phyloP scores from a whole-genome alignment of 30 jellyfish, hydroid and myxozoan genomes.

The Calvadosia cruxmelitensis region DNA sequence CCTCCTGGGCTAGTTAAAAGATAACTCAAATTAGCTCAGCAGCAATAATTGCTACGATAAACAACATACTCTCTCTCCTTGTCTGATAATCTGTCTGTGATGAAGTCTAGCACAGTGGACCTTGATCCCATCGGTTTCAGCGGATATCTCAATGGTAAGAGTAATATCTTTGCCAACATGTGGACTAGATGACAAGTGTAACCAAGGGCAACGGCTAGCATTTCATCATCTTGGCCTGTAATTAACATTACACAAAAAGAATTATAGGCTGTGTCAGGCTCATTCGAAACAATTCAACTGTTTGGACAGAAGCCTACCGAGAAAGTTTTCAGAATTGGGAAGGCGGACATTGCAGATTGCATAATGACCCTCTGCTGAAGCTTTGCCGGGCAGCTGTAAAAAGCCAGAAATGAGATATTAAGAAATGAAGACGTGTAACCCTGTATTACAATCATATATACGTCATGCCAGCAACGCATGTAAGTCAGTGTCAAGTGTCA shows the following conservation, averaged over 20 bases:
- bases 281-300: no score
- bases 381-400: slow-evolving; percentile 60
- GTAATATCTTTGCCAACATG: slow-evolving; percentile 90
- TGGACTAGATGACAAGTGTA: slow-evolving; percentile 69
- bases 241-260: neutral
- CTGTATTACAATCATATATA: no score
- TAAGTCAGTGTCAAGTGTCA: no score
- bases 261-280: neutral
- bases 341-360: slow-evolving; percentile 82
- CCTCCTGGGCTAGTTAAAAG: no score
- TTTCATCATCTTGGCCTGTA: slow-evolving; percentile 90
- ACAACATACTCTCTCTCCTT: slow-evolving; percentile 78
- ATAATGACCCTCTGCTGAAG: slow-evolving; percentile 31
- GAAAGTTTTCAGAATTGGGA: slow-evolving; percentile 70
- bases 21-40: no score
- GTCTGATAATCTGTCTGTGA: slow-evolving; percentile 75
- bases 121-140: slow-evolving; percentile 94
- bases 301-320: slow-evolving; percentile 42
- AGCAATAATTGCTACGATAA: neutral
- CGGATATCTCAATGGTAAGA: slow-evolving; percentile 82
- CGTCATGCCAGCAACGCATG: no score
- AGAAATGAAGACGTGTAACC: no score
- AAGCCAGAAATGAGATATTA: neutral
- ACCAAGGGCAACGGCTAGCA: slow-evolving; percentile 95
- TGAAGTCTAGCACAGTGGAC: slow-evolving; percentile 76